These are phyloP conservation scores for Glaucopsyche alexis DNA, from an alignment of 2,888 invertebrate species.

Conservation along the genomic window DNA sequence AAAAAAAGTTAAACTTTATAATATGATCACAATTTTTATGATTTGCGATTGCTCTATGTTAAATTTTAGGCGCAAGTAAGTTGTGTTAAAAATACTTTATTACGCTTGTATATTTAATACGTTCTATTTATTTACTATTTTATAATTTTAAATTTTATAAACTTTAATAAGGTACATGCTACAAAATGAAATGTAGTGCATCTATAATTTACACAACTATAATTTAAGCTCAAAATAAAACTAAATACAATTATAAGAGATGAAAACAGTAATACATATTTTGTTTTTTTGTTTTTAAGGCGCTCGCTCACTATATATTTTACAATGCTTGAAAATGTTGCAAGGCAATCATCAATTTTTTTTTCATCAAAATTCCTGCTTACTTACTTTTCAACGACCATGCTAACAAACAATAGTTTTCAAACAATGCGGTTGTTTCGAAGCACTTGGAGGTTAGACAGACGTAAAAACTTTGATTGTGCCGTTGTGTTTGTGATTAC, in stretches of 20 bases:
- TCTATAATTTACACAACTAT: too few species aligned
- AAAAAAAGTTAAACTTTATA: not conserved
- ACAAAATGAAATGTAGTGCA: too few species aligned
- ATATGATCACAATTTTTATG: not conserved
- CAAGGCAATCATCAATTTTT: not conserved
- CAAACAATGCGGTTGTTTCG: slow-evolving; percentile 45
- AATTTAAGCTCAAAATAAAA: too few species aligned
- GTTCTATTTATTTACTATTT: too few species aligned
- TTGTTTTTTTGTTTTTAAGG: too few species aligned
- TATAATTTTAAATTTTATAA: too few species aligned
- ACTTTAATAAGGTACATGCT: too few species aligned
- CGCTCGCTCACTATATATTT: not conserved
- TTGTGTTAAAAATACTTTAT: too few species aligned
- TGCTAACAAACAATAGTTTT: slow-evolving; percentile 49
- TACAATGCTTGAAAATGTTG: not conserved
- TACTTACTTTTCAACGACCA: slow-evolving; percentile 38
- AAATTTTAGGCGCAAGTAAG: not conserved
- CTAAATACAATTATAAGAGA: too few species aligned
- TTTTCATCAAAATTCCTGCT: not conserved
- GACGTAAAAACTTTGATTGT: slow-evolving; percentile 31
- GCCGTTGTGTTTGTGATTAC: slow-evolving; percentile 27
- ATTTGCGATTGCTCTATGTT: not conserved
- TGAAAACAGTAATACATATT: too few species aligned
- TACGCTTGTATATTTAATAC: too few species aligned
- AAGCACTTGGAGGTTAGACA: slow-evolving; percentile 38